Base-by-base conservation (phyloP, 1,140 invertebrate species). In the Meteorus sp. region DNA sequence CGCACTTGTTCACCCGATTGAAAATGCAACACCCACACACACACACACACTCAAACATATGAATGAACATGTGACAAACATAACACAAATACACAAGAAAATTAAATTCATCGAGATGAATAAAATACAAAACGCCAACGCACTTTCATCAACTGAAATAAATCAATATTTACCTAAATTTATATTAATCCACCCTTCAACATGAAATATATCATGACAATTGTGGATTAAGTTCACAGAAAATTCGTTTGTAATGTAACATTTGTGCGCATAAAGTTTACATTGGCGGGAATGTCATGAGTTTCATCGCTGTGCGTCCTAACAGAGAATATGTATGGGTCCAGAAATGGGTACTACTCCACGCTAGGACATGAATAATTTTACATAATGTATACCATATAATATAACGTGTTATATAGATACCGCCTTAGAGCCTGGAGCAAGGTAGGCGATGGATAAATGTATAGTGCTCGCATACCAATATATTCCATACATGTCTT, bases 351-450 rank as follows among this genome's bases (percentile, higher is more conserved):
- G 33, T 29, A 52, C 33, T 52, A 52, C 50, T 52, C 33, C 31
- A 37, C 35, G 50, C 50, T 52, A 52, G 50, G 50, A 52, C 50
- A 52, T 52, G 50, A 52, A 52, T 52, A 52, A 52, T 52, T 52
- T 52, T 52, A 35, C 50, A 52, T 52, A 52, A 52, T 37, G 50
- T 52, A 52, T 52, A 52, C 50, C 31, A 33, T 52, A 52, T 52
- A 52, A 35, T 35, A 52, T 52, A 37, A 15, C n/a, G 15, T 52
- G 27, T 37, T 22, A 47, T 47, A 47, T 48, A 23, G 20, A 22
- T 48, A 27, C 45, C n/a, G 45, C 20, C 20, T 48, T 29, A 29
- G 23, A 23, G 22, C 22, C 27, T 11, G 20, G 25, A 29, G 45
- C 22, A 25, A 48, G 45, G 20, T 29, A 48, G 23, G 13, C 45